Percentiles rank a stretch among this genome's conserved stretches.
Conservation (phyloP, 2,113 vertebrate genomes). For the Condylura cristata region DNA sequence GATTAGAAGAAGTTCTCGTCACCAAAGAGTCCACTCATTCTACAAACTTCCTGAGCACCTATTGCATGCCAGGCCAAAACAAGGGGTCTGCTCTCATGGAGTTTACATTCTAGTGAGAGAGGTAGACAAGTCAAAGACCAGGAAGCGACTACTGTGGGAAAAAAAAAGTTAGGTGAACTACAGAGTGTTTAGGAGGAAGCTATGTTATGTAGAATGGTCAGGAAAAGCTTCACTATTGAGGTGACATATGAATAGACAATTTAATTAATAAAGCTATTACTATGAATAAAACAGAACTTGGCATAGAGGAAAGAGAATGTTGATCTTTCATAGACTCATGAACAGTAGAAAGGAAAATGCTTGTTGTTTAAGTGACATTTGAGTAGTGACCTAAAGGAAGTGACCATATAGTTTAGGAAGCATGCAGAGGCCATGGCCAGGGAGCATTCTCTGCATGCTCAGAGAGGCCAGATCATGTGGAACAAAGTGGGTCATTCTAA, state of each 20-base stretch:
- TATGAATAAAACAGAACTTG: conserved; percentile 11
- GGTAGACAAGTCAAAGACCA: not conserved
- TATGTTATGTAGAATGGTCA: conserved; percentile 7
- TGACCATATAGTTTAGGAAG: not conserved
- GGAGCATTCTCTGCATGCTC: rapidly evolving
- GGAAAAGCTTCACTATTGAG: not conserved
- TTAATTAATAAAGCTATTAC: conserved; percentile 31
- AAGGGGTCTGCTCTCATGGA: not conserved
- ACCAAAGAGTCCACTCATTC: not conserved
- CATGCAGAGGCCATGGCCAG: not conserved
- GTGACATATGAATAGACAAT: not conserved
- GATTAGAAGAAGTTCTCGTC: not conserved
- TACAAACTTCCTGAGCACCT: not conserved
- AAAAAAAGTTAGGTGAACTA: not conserved
- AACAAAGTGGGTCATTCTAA: not conserved
- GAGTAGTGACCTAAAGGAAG: not conserved
- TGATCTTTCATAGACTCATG: not conserved
- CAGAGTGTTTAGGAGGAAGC: not conserved
- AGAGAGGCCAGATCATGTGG: not conserved
- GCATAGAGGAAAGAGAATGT: not conserved
- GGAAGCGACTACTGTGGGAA: not conserved
- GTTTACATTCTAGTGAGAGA: not conserved
- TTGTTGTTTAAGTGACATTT: not conserved
- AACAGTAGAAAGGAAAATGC: not conserved
- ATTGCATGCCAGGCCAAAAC: not conserved